Evolutionary conservation across 2,113 vertebrate species (phyloP), one percentile per base, ranked within the genome.

Genomic region (Zootoca vivipara): DNA sequence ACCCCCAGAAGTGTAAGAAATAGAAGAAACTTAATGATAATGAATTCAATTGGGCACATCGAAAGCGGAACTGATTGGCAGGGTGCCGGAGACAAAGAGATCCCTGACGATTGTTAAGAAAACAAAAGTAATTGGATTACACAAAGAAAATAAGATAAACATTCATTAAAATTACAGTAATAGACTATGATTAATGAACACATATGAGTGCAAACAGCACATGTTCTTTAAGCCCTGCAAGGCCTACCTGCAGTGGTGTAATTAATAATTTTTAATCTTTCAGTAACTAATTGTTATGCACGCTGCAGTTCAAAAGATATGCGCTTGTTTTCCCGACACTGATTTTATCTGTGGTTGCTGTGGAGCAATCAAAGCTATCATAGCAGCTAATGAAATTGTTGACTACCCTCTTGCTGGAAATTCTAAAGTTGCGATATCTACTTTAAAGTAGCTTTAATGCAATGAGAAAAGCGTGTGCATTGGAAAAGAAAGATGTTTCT

Each of bases 91-190:
- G 94, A 95, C 87, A 83, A 85, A 96, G 94, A 93, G 93, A 94
- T 95, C 94, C 93, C 96, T 85, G 82, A 94, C 30, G 92, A 95
- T 92, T 75, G 89, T 89, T 94, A 91, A 93, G 94, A 96, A 97
- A 97, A 93, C 93, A 96, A 92, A 96, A 92, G 94, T 95, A 97
- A 98, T 96, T 95, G 93, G 95, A 97, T 98, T 97, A 96, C 95
- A 96, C 89, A 92, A 93, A 96, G 95, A 96, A 97, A 97, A 97
- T 97, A 95, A 95, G 96, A 97, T 97, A 95, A 97, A 96, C 96
- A 93, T 93, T 97, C 93, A 94, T 97, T 96, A 96, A 94, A 95
- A 97, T 97, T 96, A 96, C 94, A 96, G 92, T 95, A 95, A 95
- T 94, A 96, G 95, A 92, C 92, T 90, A 85, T 97, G 97, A 97